Percentiles rank a stretch among this genome's conserved stretches.
These are phyloP conservation scores for Manis crassicaudata DNA, from an alignment of 2,797 vertebrate species.

Conservation along the genomic window DNA sequence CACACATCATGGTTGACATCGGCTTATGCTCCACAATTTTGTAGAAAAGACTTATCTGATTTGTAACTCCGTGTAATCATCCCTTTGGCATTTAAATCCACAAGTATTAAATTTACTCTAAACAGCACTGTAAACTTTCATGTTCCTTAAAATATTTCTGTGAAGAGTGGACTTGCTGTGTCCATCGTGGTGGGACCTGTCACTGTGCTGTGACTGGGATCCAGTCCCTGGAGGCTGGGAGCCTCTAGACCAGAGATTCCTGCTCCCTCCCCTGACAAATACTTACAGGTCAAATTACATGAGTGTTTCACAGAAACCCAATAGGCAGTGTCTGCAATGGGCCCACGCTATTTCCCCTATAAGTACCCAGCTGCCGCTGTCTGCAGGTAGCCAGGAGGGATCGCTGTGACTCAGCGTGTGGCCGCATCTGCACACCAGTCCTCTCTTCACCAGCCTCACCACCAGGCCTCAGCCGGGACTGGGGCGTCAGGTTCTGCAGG, in stretches of 20 bases:
- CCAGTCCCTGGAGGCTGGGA: too few relatives aligned
- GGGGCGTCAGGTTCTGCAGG: neutral
- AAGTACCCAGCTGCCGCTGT: neutral
- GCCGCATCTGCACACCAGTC: neutral
- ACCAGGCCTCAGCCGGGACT: neutral
- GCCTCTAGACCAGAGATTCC: neutral
- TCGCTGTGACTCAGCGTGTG: neutral
- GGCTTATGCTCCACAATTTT: neutral
- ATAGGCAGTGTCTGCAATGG: too few relatives aligned
- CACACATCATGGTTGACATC: neutral
- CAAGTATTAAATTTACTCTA: neutral
- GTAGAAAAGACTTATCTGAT: neutral
- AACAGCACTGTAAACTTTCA: neutral
- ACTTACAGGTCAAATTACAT: neutral
- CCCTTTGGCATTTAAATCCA: neutral
- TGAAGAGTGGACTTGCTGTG: neutral
- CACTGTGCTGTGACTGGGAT: neutral
- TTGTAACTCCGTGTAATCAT: neutral
- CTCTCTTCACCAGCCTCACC: neutral
- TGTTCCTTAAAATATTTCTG: neutral
- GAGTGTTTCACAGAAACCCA: accelerated
- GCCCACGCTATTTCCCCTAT: neutral
- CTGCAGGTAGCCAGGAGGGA: neutral
- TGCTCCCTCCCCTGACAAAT: too few relatives aligned
- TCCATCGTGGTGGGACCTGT: neutral